Evolutionary conservation across 2,797 vertebrate species (phyloP), one percentile per base, ranked within the genome.

Genomic region (Sitta carolinensis): DNA sequence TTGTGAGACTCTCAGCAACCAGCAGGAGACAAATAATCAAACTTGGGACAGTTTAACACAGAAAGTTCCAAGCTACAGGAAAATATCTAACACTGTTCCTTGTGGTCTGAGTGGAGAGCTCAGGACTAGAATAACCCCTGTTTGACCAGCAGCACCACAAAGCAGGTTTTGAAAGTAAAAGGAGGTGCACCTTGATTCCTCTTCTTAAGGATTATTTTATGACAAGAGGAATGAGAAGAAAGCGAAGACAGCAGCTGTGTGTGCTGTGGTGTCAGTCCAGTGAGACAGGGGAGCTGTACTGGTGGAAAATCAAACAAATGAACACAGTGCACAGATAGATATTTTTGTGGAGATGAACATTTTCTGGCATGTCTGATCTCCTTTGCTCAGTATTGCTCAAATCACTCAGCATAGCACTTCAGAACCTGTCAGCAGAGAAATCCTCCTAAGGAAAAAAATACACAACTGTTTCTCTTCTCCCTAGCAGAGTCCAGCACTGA

Each of bases 291-390:
- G 26, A 88, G 45, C 67, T 88, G 75, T 13, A 18, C 85, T 87
- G 91, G 83, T 94, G 64, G 72, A 84, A 90, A 96, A 95, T 91
- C 93, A 90, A 86, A 90, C 76, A 88, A 95, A 96, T 88, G 79
- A 96, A 93, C 69, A 10, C 66, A 57, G 82, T 19, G 30, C 84
- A 51, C 66, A 63, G 58, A 87, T 38, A 81, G 87, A 73, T 90
- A 9, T 61, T 82, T 89, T 63, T 80, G 80, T 3, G 5, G 52
- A 76, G 59, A 73, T 42, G n/a, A 93, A 91, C 73, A 32, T 48
- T 91, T 95, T 91, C 78, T 87, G 95, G 77, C 93, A 23, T 87
- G 80, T 84, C 85, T 84, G 80, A 79, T 90, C 80, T 87, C 83
- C 61, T 87, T 58, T 79, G 80, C 89, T 94, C 86, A 5, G 84